Base-by-base conservation (phyloP, 2,113 vertebrate species). In the Grantiella picta region DNA sequence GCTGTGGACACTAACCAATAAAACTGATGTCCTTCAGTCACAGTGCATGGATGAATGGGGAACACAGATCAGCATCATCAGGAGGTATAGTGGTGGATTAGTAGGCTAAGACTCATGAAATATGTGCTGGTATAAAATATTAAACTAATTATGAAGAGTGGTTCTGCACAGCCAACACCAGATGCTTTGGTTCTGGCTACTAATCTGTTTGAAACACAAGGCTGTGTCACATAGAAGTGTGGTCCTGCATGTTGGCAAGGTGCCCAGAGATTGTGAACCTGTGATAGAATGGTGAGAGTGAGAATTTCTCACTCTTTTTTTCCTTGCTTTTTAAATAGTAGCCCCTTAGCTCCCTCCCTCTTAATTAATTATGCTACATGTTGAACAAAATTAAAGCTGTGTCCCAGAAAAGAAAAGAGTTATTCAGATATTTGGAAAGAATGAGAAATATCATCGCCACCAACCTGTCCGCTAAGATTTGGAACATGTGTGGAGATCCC, bases 91-190 rank as follows among this genome's bases (percentile, higher is more conserved):
- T 10, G 7, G 81, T 45, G n/a, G 44, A 59, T 92, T 90, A 85
- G 80, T n/a, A 77, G 54, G n/a, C 63, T 80, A 90, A 88, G 68
- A 82, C 60, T 91, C 25, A 27, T 82, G 68, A 95, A 96, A 94
- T 90, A 94, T 89, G 28, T 83, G 44, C 52, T 89, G 69, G 45
- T 80, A 59, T 89, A 93, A 96, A 95, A 88, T 96, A 93, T 95
- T 94, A 93, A 96, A 83, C 60, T 94, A 93, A 95, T 96, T 95
- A 95, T 93, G 82, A 97, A 84, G 44, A 86, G 93, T 93, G 80
- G 88, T 94, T 96, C 92, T 95, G 88, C 88, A 71, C 68, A 96
- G 83, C 82, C 90, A 96, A 64, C 64, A 90, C 88, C 93, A 97
- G 95, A 95, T 96, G 93, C 88, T 96, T 96, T 93, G 82, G 77